A percentile compares a stretch with the other conserved stretches of the same genome.
phyloP scores from a whole-genome alignment of 2,888 invertebrate species.

The Pseudolycoriella hygida region DNA sequence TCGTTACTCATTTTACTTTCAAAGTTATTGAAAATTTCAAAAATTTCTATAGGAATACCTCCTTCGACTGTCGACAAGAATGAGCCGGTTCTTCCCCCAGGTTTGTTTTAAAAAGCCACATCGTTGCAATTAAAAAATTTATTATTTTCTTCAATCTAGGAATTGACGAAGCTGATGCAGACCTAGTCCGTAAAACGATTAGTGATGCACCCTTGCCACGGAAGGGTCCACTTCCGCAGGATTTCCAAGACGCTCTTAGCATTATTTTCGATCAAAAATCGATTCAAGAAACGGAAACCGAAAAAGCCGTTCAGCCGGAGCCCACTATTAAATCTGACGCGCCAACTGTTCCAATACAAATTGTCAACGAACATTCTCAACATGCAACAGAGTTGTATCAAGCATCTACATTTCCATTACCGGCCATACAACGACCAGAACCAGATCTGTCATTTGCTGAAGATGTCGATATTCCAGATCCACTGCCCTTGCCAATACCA shows the following conservation, averaged over 20 bases:
- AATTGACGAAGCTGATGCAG: slow-evolving; percentile 26
- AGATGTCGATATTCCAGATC: not conserved
- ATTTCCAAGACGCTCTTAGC: slow-evolving; percentile 39
- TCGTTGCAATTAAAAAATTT: not conserved
- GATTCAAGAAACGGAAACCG: slow-evolving; percentile 12
- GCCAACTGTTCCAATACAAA: not conserved
- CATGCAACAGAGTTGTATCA: not conserved
- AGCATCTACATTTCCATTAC: not conserved
- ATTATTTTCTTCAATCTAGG: not conserved
- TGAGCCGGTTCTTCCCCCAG: slow-evolving; percentile 25
- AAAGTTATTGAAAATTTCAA: too few relatives aligned
- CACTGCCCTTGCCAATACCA: not conserved
- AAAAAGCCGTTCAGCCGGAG: slow-evolving; percentile 3
- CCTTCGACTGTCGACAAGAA: slow-evolving; percentile 16
- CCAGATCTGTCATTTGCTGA: not conserved
- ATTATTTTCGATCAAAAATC: slow-evolving; percentile 32
- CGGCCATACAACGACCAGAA: too few relatives aligned
- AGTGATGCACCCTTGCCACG: slow-evolving; percentile 27
- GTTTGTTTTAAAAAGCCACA: slow-evolving; percentile 8
- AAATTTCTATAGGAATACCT: too few relatives aligned
- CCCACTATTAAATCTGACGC: not conserved
- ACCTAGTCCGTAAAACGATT: slow-evolving; percentile 29
- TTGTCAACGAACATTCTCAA: not conserved
- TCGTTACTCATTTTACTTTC: too few relatives aligned
- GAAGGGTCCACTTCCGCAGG: slow-evolving; percentile 35